Base-by-base conservation (phyloP, 2,888 invertebrate species). In the Frankliniella intonsa region DNA sequence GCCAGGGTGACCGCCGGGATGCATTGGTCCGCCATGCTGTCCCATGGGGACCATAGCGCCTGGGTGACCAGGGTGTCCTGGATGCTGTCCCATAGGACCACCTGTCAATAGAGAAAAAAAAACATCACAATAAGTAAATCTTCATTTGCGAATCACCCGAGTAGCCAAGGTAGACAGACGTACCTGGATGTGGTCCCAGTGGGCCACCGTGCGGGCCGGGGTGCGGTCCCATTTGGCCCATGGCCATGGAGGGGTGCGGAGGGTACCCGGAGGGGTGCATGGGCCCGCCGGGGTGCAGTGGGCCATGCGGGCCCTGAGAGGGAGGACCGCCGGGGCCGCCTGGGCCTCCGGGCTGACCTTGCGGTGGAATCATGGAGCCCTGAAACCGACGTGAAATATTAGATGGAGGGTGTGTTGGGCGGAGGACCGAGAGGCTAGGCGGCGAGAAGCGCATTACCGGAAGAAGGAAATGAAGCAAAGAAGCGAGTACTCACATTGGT, bases 261-360 rank as follows among this genome's bases (percentile, higher is more conserved):
- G 69, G 69, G 69, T 76, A 76, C 11, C 25, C 69, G 11, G 25
- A 25, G 55, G 55, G 55, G 55, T 55, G 55, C 69, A 69, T 65
- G 82, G 85, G 38, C 81, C 85, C 51, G 84, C 85, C 79, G 85
- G 85, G 83, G 82, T 83, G 22, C 12, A 25, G 69, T 9, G 69
- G 69, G 22, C 69, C 69, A 11, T 69, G 69, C 0, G 69, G 69
- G 81, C 55, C 83, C 69, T 81, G 85, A 76, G 81, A 83, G 49
- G 82, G 83, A n/a, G 76, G 82, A 12, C 83, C n/a, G n/a, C n/a
- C 5, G 38, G 38, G 38, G 38, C 38, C 38, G 38, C 38, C 38
- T 5, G 38, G 38, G 38, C 38, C 83, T 12, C 83, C 83, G 22
- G 85, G 85, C 12, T 84, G 85, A 50, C 84, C 55, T 12, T 55